Evolutionary conservation across 1,140 invertebrate species (phyloP).

Genomic region (Apis dorsata): DNA sequence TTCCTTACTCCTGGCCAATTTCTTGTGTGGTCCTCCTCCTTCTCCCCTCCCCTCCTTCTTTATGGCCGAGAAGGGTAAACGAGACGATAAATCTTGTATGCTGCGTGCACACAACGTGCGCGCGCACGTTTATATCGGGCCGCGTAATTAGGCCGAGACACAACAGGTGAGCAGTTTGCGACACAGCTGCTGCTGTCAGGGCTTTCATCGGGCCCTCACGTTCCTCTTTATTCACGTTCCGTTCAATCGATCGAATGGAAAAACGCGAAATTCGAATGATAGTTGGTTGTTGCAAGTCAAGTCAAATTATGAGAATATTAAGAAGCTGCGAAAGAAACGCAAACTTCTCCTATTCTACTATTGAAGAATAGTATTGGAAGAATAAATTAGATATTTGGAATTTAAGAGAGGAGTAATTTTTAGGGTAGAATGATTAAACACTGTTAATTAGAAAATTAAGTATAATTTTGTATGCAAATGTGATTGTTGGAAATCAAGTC

Average conservation of each 20-base stretch:
- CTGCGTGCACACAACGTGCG: constrained; percentile 16
- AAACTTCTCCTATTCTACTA: no score
- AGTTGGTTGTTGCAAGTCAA: no score
- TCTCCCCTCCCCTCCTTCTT: background rate
- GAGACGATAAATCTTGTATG: constrained; percentile 61
- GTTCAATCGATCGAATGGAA: background rate
- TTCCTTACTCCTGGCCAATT: constrained; percentile 54
- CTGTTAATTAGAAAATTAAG: no score
- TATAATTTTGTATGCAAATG: no score
- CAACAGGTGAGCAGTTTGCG: constrained; percentile 60
- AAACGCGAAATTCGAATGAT: no score
- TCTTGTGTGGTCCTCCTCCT: constrained; percentile 56
- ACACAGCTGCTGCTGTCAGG: constrained; percentile 59
- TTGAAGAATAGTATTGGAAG: no score
- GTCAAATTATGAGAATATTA: no score
- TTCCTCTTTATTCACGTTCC: background rate
- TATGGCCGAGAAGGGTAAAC: constrained; percentile 40
- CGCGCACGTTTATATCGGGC: constrained; percentile 49
- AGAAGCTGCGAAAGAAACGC: no score
- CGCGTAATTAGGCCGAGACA: constrained; percentile 61
- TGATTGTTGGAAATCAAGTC: no score
- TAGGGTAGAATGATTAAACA: no score
- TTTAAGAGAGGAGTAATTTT: no score
- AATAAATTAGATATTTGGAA: no score
- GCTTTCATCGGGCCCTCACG: background rate